Base-by-base conservation (phyloP, 2,797 vertebrate genomes). In the Gymnoscopelus microlampas region DNA sequence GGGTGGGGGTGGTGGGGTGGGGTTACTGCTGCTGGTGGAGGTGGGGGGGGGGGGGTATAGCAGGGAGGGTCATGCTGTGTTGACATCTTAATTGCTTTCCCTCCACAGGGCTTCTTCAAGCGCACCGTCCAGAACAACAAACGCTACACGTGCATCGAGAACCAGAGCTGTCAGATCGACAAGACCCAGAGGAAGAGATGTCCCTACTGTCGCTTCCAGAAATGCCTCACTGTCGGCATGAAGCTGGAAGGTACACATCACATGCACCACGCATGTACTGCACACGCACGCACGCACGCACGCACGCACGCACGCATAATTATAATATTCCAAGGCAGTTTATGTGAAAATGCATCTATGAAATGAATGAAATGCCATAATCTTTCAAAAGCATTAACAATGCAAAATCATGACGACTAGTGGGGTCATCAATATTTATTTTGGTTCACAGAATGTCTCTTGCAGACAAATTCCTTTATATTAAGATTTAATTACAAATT, bases 121-220 rank as follows among this genome's bases (percentile, higher is more conserved):
- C 95, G 98, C 90, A 99, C 98, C 50, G 98, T 99, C 88, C 98
- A 99, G 93, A 99, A 99, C 94, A 98, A 99, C 92, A 99, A 99
- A 91, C 96, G 97, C 94, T 99, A 99, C 95, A 99, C 98, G 11
- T 99, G 98, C 84, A 99, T 99, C 94, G 98, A 99, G 93, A 99
- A 98, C 92, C 98, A 99, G 95, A 99, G 96, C 92, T 99, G 98
- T 93, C 97, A 98, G 91, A 99, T 99, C 90, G 98, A 99, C 94
- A 99, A 99, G 93, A 99, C 97, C 39, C 98, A 99, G 93, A 95
- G 98, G 89, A 99, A 99, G 78, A 94, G 98, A 65, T 99, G 98
- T 82, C 98, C 98, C 14, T 99, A 98, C 93, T 99, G 98, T 88
- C 96, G 98, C 79, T 99, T 99, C 91, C 97, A 99, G 71, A 99